Percentiles rank a stretch among this genome's conserved stretches.
phyloP scores from a whole-genome alignment of 2,888 invertebrate species.

The Baccha elongata region DNA sequence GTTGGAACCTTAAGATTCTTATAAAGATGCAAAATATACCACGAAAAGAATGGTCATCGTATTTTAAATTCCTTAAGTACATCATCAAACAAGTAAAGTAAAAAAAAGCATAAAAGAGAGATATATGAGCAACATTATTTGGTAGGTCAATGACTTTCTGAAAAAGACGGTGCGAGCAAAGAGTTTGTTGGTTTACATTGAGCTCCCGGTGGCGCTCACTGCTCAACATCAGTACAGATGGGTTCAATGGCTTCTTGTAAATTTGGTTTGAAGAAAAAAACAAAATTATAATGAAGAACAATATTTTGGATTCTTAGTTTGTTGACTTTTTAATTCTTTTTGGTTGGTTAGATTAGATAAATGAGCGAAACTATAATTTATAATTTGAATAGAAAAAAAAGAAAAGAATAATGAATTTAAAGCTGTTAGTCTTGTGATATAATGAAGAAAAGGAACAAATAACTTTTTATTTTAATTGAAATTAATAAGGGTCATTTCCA shows the following conservation, averaged over 20 bases:
- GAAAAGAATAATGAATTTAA: conserved; percentile 6
- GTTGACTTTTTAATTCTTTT: conserved; percentile 57
- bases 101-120: conserved; percentile 37
- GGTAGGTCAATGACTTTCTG: conserved; percentile 66
- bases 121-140: conserved; percentile 62
- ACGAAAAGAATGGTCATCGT: conserved; percentile 17
- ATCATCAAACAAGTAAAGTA: conserved; percentile 22
- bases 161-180: conserved; percentile 50
- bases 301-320: conserved; percentile 58
- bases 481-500: neutral
- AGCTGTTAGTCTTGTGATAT: neutral
- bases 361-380: conserved; percentile 44
- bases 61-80: conserved; percentile 39
- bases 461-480: neutral
- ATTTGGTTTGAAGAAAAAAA: conserved; percentile 37
- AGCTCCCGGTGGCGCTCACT: conserved; percentile 58
- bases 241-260: conserved; percentile 69
- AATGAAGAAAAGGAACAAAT: neutral
- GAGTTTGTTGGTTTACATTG: conserved; percentile 60
- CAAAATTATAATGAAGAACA: conserved; percentile 27
- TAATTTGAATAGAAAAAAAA: conserved; percentile 30
- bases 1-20: neutral
- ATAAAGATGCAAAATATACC: neutral
- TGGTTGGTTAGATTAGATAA: conserved; percentile 39
- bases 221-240: conserved; percentile 39